Conservation (phyloP, 2,888 invertebrate species). For the Harpalus rubripes region DNA sequence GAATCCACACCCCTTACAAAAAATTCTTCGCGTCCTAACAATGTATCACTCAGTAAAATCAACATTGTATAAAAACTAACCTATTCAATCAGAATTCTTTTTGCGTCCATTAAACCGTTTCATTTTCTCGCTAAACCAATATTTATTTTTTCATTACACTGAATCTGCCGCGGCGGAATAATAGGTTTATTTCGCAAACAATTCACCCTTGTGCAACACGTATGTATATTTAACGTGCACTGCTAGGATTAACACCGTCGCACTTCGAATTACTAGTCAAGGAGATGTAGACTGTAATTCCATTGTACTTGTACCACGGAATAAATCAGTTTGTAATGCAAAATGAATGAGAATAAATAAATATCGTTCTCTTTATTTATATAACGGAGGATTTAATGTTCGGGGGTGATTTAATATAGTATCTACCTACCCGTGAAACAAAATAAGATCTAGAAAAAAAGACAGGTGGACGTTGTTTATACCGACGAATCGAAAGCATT, state of each 20-base stretch:
- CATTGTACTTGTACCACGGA: conserved; percentile 34
- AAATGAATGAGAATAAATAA: no score
- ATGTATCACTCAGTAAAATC: conserved; percentile 8
- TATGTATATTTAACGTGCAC: conserved; percentile 35
- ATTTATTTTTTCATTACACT: conserved; percentile 43
- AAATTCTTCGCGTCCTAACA: neutral
- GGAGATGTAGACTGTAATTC: conserved; percentile 36
- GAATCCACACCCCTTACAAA: neutral
- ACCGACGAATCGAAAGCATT: no score
- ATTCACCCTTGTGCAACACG: neutral
- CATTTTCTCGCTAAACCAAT: conserved; percentile 33
- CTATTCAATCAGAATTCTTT: conserved; percentile 4
- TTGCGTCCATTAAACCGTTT: conserved; percentile 13
- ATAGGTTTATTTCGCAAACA: conserved; percentile 17
- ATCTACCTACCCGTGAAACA: no score
- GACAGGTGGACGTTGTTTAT: no score
- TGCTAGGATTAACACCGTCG: conserved; percentile 19
- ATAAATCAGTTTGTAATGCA: no score
- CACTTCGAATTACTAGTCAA: conserved; percentile 44
- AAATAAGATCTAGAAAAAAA: no score
- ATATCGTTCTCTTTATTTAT: no score
- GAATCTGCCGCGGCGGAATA: conserved; percentile 19
- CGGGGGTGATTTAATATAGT: no score
- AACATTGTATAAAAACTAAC: neutral
- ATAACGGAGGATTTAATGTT: no score